Conservation (phyloP, 2,113 vertebrate species). For the Tachysurus fulvidraco region DNA sequence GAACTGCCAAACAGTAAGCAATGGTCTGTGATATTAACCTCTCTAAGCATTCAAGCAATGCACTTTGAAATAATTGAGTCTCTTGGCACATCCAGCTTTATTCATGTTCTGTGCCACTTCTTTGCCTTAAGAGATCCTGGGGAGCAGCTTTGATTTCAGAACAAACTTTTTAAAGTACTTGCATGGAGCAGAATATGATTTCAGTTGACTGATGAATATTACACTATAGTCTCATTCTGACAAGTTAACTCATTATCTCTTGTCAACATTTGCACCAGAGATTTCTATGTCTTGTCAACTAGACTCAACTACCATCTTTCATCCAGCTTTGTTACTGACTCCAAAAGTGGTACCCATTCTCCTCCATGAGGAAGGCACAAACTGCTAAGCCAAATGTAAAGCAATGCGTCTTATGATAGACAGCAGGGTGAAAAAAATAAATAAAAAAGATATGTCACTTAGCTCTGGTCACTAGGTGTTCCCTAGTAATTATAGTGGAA, state of each 20-base stretch:
- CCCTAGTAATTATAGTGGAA: neutral
- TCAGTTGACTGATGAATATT: neutral
- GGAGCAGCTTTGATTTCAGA: neutral
- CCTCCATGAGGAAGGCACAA: neutral
- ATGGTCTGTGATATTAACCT: conserved; percentile 5
- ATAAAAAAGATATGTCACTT: too few species aligned
- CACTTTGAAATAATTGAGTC: neutral
- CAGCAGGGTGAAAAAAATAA: neutral
- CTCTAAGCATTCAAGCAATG: conserved; percentile 2
- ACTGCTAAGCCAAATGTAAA: neutral
- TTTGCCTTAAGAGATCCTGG: neutral
- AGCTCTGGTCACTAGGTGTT: neutral
- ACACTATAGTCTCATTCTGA: neutral
- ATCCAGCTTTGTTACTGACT: neutral
- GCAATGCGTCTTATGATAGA: neutral
- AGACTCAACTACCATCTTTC: neutral
- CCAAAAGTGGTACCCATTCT: neutral
- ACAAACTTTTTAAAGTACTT: neutral
- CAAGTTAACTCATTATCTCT: neutral
- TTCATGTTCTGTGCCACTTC: neutral
- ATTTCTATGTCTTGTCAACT: neutral
- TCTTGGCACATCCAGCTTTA: neutral
- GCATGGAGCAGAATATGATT: neutral
- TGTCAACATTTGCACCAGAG: neutral
- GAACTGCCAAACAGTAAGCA: neutral